A percentile compares a stretch with the other conserved stretches of the same genome.
Conservation (phyloP, 2,113 vertebrate species). For the Pelobates fuscus region DNA sequence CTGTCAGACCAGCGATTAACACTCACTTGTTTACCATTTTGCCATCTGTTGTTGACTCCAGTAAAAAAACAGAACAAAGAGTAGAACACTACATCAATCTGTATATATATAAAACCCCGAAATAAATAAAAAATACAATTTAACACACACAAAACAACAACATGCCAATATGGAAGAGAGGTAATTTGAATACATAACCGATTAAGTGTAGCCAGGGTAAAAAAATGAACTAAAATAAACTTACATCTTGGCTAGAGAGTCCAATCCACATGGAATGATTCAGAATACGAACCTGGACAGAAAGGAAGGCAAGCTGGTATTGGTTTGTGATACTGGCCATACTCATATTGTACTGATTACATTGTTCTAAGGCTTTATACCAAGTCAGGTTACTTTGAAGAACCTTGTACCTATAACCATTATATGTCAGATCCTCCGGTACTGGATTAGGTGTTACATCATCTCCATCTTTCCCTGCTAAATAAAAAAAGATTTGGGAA, state of each 20-base stretch:
- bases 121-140: no score
- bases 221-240: no score
- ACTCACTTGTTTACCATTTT: constrained; percentile 80
- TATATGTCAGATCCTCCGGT: constrained; percentile 63
- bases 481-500: no score
- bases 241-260: constrained; percentile 86
- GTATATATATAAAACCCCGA: background rate
- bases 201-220: no score
- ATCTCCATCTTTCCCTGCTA: constrained; percentile 53
- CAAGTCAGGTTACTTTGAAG: constrained; percentile 80
- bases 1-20: constrained; percentile 86
- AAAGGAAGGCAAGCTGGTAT: constrained; percentile 81
- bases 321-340: constrained; percentile 83
- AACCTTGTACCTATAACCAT: constrained; percentile 76
- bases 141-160: no score
- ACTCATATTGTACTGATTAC: constrained; percentile 70
- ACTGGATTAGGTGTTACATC: constrained; percentile 47
- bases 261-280: constrained; percentile 85
- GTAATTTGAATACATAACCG: no score
- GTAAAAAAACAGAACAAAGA: constrained; percentile 62
- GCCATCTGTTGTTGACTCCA: constrained; percentile 85
- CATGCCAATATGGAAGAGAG: no score
- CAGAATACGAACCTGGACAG: constrained; percentile 65
- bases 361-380: constrained; percentile 75
- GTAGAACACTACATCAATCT: no score